Percentiles rank a stretch among this genome's conserved stretches.
Conservation (phyloP, 1,140 invertebrate species). For the Wasmannia auropunctata region DNA sequence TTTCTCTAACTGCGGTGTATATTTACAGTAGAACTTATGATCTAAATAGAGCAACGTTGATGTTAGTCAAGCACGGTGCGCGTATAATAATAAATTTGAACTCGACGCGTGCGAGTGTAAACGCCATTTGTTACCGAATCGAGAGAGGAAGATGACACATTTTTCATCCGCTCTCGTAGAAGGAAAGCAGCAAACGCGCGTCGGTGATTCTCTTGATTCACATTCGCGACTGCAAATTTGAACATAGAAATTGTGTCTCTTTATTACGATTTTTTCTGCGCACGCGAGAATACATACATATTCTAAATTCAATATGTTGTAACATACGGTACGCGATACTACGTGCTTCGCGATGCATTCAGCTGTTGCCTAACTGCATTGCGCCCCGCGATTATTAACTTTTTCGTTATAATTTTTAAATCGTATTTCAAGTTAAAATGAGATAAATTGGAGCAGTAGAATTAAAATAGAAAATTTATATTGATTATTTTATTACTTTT, state of each 20-base stretch:
- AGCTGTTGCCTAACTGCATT: background rate
- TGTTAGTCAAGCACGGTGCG: constrained; percentile 2
- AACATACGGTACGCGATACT: background rate
- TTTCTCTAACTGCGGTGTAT: background rate
- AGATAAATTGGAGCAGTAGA: background rate
- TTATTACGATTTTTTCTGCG: constrained; percentile 23
- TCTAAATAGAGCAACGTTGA: constrained; percentile 15
- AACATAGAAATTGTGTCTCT: background rate
- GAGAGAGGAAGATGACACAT: constrained; percentile 30
- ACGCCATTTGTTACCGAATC: constrained; percentile 8
- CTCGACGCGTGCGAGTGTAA: constrained; percentile 4
- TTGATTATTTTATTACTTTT: background rate
- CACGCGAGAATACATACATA: background rate
- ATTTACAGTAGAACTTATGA: background rate
- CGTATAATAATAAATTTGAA: constrained; percentile 29
- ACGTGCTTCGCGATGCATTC: background rate
- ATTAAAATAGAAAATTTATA: background rate
- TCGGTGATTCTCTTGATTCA: constrained; percentile 3
- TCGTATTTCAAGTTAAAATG: background rate
- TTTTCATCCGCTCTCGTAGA: constrained; percentile 19
- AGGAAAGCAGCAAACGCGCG: background rate
- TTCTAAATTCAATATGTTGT: background rate
- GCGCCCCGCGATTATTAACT: background rate
- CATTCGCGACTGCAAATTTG: constrained; percentile 3
- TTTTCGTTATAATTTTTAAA: background rate